Evolutionary conservation across 2,888 invertebrate genomes (phyloP).

Genomic region (Phyllotreta striolata): DNA sequence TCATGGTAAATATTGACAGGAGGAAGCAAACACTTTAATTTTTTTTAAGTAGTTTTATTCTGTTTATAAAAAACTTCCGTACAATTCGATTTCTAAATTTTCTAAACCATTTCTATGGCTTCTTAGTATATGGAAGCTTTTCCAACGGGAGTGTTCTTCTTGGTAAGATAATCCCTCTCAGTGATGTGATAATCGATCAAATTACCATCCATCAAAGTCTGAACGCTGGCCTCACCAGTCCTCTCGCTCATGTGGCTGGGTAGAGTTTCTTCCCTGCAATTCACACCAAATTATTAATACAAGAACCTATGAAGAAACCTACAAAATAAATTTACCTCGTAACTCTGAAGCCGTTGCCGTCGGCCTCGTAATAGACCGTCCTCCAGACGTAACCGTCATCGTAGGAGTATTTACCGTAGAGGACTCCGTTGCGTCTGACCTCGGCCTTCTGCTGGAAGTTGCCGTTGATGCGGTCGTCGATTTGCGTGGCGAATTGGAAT

Average conservation of each 20-base stretch:
- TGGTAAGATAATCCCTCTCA: constrained; percentile 49
- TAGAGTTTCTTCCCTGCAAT: constrained; percentile 57
- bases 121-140: background rate
- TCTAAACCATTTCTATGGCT: background rate
- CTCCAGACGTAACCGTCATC: constrained; percentile 66
- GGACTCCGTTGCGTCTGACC: constrained; percentile 57
- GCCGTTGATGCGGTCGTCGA: constrained; percentile 60
- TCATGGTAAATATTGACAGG: too few relatives aligned
- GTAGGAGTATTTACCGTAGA: constrained; percentile 65
- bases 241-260: constrained; percentile 59
- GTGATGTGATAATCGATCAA: constrained; percentile 57
- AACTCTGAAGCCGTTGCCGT: constrained; percentile 67
- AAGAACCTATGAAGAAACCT: background rate
- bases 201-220: constrained; percentile 55
- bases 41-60: too few relatives aligned
- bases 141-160: too few relatives aligned
- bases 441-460: constrained; percentile 58
- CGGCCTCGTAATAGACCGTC: constrained; percentile 66
- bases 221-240: constrained; percentile 58
- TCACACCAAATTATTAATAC: constrained; percentile 1
- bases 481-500: constrained; percentile 59
- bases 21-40: too few relatives aligned
- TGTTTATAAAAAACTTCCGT: too few relatives aligned
- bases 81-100: too few relatives aligned
- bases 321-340: constrained; percentile 60